These are phyloP conservation scores for Heliconius melpomene DNA, from an alignment of 1,140 invertebrate genomes.

Conservation along the genomic window DNA sequence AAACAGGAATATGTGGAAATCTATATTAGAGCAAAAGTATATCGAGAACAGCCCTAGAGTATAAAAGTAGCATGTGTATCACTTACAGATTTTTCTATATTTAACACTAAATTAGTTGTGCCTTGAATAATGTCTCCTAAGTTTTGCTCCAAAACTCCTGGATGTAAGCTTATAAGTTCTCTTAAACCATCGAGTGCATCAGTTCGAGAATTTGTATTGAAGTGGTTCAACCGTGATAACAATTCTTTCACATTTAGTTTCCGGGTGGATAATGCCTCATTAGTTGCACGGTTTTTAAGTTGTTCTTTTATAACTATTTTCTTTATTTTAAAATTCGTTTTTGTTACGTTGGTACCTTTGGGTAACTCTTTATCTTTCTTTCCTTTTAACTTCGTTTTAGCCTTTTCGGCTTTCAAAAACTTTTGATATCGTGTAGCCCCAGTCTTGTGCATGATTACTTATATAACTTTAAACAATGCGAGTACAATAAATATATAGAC, in stretches of 20 bases:
- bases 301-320: slow-evolving; percentile 92
- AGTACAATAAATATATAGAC: neutral
- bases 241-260: slow-evolving; percentile 91
- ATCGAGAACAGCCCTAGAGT: no score
- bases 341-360: slow-evolving; percentile 91
- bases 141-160: slow-evolving; percentile 82
- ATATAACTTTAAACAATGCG: neutral
- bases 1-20: no score
- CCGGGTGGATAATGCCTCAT: slow-evolving; percentile 85
- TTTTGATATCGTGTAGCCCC: slow-evolving; percentile 83
- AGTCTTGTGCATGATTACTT: slow-evolving; percentile 65
- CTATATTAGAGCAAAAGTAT: no score
- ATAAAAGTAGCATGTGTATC: no score
- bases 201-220: slow-evolving; percentile 86
- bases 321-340: slow-evolving; percentile 93
- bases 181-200: slow-evolving; percentile 87
- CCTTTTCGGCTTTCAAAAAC: slow-evolving; percentile 87
- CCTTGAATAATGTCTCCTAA: slow-evolving; percentile 86
- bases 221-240: slow-evolving; percentile 88
- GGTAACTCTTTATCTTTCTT: slow-evolving; percentile 85
- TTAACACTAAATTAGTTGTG: slow-evolving; percentile 85
- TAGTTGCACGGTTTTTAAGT: slow-evolving; percentile 83
- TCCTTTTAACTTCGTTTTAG: slow-evolving; percentile 89
- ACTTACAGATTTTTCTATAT: slow-evolving; percentile 84
- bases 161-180: slow-evolving; percentile 84